Evolutionary conservation across 2,888 invertebrate genomes (phyloP), one percentile per base, ranked within the genome.

Genomic region (Lithophane socia): DNA sequence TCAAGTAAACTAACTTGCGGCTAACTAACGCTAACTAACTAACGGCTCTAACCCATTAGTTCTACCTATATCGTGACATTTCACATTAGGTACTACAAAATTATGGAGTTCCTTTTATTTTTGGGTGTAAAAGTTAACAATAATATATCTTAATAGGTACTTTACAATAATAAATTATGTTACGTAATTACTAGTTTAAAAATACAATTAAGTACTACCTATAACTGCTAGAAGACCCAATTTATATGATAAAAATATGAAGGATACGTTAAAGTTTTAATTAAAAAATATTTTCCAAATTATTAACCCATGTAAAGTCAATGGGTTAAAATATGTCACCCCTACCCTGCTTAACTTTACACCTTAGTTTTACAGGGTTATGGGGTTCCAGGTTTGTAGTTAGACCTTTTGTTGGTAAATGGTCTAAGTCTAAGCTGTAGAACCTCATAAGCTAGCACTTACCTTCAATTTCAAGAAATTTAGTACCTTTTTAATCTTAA

Each of bases 401-500:
- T n/a, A 37, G 13, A 52, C 13, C n/a, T n/a, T 56, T n/a, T 42
- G n/a, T 37, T 16, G 5, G n/a, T n/a, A 54, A n/a, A 16, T 16
- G 0, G 16, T 16, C 18, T 18, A 37, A 9, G 9, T 54, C 5
- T 47, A n/a, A 49, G 10, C 29, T 79, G 13, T 13, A 68, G 4
- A 52, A 52, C 16, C 21, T 16, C 21, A 5, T 21, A 37, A 5
- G 5, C 5, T 44, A 44, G 5, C 37, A 37, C 37, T 9, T 21
- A n/a, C 29, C 16, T 73, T 16, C 75, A 79, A 60, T 56, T 37
- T 37, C 37, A 37, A 37, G 37, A 37, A 4, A 37, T 37, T 37
- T 16, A 0, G 16, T 49, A 58, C 13, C 16, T 24, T 37, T 29
- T 56, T 29, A 58, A n/a, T 10, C 8, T 18, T n/a, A 76, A 58